phyloP scores from a whole-genome alignment of 2,113 vertebrate genomes.

The Naja naja region DNA sequence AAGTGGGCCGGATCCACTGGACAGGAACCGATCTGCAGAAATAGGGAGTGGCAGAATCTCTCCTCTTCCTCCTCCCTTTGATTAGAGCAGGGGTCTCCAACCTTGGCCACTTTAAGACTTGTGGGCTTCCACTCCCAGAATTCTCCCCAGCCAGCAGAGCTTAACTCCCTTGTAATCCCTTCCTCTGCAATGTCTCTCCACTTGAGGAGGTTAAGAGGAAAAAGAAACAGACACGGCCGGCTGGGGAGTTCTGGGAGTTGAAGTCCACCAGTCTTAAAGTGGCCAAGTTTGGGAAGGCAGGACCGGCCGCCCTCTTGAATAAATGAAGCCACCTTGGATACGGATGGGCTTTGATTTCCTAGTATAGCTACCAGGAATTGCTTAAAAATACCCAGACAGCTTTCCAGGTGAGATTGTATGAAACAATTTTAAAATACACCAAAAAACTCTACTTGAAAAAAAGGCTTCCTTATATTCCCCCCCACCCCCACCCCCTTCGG shows the following conservation, averaged over 20 bases:
- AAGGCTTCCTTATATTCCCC: background rate
- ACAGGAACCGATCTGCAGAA: background rate
- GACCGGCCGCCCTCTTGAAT: background rate
- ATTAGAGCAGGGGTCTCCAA: too few species aligned
- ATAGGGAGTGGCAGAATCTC: too few species aligned
- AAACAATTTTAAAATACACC: background rate
- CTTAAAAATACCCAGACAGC: background rate
- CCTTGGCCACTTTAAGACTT: too few species aligned
- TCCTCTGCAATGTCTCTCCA: too few species aligned
- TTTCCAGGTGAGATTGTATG: background rate
- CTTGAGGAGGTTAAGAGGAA: too few species aligned
- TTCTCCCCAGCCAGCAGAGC: too few species aligned
- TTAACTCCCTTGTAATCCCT: too few species aligned
- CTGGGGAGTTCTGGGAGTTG: too few species aligned
- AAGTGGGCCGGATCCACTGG: background rate
- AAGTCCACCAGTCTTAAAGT: too few species aligned
- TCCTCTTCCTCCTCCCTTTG: background rate
- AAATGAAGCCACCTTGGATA: background rate
- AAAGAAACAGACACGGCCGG: too few species aligned
- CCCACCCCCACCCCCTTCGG: background rate
- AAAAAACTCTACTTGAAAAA: background rate
- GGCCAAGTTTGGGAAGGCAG: too few species aligned
- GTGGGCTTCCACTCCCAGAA: too few species aligned
- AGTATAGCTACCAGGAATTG: background rate
- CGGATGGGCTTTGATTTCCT: rapidly evolving